Percentiles rank a stretch among this genome's conserved stretches.
These are phyloP conservation scores for Emydura subglobosa DNA, from an alignment of 2,113 vertebrate species.

Conservation along the genomic window DNA sequence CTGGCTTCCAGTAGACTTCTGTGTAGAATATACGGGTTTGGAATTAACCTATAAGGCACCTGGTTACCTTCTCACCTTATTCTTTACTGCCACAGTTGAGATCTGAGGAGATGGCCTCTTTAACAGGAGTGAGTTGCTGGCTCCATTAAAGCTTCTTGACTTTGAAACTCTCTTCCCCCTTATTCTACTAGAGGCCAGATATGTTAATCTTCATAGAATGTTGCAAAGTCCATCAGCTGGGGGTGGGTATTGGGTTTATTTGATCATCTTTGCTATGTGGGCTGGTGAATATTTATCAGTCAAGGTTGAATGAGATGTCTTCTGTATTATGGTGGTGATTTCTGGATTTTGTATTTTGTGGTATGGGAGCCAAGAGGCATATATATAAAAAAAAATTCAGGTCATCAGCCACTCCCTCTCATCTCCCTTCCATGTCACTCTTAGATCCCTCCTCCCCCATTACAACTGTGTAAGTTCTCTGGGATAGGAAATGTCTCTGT, in stretches of 20 bases:
- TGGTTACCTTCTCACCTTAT: neutral
- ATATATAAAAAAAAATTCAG: no score
- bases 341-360: neutral
- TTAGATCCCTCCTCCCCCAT: neutral
- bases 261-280: neutral
- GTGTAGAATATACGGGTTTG: neutral
- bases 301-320: neutral
- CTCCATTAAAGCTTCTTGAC: neutral
- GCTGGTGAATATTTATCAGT: neutral
- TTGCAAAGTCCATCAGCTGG: neutral
- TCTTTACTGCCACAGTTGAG: neutral
- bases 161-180: neutral
- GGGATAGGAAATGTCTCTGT: neutral
- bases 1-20: neutral
- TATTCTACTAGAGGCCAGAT: neutral
- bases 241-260: neutral
- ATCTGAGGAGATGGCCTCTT: neutral
- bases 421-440: neutral
- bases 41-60: neutral
- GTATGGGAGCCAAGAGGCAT: no score
- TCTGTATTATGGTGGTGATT: neutral
- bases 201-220: neutral
- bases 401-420: neutral
- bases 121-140: neutral
- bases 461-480: neutral